A percentile compares a stretch with the other conserved stretches of the same genome.
Conservation (phyloP, 2,113 vertebrate genomes). For the Pithys albifrons region DNA sequence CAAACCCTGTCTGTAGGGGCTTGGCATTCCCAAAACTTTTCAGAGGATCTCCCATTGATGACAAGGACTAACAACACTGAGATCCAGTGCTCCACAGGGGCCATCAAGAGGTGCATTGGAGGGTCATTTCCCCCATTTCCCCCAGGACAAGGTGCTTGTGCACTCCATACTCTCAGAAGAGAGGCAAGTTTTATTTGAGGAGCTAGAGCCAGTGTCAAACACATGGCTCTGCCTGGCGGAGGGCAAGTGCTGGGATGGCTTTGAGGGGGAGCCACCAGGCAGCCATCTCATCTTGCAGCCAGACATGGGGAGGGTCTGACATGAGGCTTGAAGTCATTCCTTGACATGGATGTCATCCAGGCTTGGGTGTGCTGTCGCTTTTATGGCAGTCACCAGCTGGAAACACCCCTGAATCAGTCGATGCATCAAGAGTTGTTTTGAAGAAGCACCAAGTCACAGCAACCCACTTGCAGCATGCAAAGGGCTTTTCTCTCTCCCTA, state of each 20-base stretch:
- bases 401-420: fast-evolving
- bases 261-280: not conserved
- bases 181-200: not conserved
- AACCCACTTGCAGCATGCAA: fast-evolving
- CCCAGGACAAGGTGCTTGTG: not conserved
- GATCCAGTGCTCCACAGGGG: not conserved
- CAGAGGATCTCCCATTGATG: not conserved
- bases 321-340: not conserved
- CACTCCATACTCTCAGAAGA: fast-evolving
- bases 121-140: not conserved
- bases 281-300: not conserved
- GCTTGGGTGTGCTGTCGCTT: not conserved
- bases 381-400: not conserved
- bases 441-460: not conserved
- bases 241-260: not conserved
- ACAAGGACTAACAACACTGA: not conserved
- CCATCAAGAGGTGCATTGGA: not conserved
- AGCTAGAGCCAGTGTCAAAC: fast-evolving
- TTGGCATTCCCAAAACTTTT: not conserved
- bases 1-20: not conserved
- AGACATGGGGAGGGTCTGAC: not conserved
- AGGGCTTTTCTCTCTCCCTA: not conserved
- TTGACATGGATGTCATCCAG: not conserved
- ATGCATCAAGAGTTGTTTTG: not conserved
- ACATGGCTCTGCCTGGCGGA: not conserved